Percentiles rank a stretch among this genome's conserved stretches.
These are phyloP conservation scores for Mycetomoellerius zeteki DNA, from an alignment of 1,140 invertebrate species.

Conservation along the genomic window DNA sequence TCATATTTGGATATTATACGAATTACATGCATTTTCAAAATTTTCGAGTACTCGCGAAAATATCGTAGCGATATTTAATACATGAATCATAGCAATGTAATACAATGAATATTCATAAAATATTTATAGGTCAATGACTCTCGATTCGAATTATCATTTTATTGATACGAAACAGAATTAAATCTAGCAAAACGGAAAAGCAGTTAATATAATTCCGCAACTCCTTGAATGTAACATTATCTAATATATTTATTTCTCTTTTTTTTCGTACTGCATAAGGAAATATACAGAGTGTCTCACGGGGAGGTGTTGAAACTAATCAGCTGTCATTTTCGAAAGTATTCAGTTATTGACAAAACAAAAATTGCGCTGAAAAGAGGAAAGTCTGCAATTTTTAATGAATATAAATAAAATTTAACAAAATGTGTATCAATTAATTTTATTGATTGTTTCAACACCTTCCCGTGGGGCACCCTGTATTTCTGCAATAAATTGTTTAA, in stretches of 20 bases:
- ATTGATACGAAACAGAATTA: constrained; percentile 37
- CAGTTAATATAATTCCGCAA: background rate
- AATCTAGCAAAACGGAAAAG: constrained; percentile 3
- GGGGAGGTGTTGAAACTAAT: too few species aligned
- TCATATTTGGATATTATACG: background rate
- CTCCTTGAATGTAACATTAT: constrained; percentile 12
- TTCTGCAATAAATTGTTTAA: background rate
- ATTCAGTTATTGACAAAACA: too few species aligned
- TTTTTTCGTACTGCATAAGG: background rate
- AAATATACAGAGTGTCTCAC: too few species aligned
- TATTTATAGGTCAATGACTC: constrained; percentile 30
- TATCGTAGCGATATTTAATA: constrained; percentile 12
- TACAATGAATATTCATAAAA: constrained; percentile 48
- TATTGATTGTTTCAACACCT: too few species aligned
- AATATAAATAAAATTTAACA: too few species aligned
- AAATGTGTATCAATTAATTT: too few species aligned
- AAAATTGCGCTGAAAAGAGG: too few species aligned
- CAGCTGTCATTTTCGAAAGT: too few species aligned
- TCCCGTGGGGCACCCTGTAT: too few species aligned
- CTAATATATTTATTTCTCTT: background rate
- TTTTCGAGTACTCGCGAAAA: background rate
- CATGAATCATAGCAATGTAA: background rate
- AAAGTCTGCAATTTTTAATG: too few species aligned
- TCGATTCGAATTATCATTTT: constrained; percentile 29
- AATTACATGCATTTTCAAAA: constrained; percentile 38